Evolutionary conservation across 1,140 invertebrate genomes (phyloP), one percentile per base, ranked within the genome.

Genomic region (Drosophila nigrodunni): DNA sequence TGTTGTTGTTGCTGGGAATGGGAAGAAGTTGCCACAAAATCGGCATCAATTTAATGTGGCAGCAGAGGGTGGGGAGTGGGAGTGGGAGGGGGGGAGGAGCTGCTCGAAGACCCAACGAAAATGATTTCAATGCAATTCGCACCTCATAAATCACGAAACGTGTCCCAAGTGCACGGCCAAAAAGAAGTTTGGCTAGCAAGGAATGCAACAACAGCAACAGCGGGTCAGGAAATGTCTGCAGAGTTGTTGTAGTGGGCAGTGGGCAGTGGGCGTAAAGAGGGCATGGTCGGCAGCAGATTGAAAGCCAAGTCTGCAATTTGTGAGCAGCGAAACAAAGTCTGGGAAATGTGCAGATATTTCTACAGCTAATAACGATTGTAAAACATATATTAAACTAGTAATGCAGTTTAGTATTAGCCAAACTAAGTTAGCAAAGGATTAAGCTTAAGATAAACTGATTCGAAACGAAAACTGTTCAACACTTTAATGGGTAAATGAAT

Each of bases 91-190:
- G 37, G 49, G 41, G 25, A 5, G 6, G 25, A 6, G 25, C 25
- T 30, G 25, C 4, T 30, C 6, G 25, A 30, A 30, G 25, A 2
- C 25, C 25, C 34, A 52, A 44, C 44, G 67, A 82, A 89, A 86
- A 78, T 79, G 68, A 83, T 91, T 91, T 88, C 78, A 80, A 85
- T 86, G 90, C 87, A 91, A 92, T 92, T 92, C 90, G 87, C 90
- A 92, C 90, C 90, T 92, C 90, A 92, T 92, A 92, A 92, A 92
- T 92, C 90, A 92, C 83, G 81, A 92, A 91, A 92, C 90, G 90
- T 92, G 90, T 89, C 85, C 82, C 81, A 77, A 86, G 82, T 76
- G 66, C 72, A 68, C 47, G 72, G 69, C 50, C 62, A 64, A 43
- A 68, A 82, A 75, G 55, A 66, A 54, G 50, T 55, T 55, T 55